Conservation (phyloP, 2,888 invertebrate genomes). For the Frankliniella fusca region DNA sequence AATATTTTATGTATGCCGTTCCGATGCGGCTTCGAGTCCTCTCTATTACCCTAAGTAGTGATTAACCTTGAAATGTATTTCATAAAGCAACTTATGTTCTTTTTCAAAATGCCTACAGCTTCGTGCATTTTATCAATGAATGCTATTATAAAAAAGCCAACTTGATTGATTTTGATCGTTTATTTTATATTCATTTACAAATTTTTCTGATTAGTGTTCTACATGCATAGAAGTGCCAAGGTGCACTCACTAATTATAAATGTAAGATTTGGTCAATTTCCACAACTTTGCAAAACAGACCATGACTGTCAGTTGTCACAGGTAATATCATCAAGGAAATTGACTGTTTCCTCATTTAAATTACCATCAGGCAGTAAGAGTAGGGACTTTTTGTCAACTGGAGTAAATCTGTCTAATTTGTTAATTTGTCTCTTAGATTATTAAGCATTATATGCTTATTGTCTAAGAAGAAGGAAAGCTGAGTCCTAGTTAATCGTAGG, state of each 20-base stretch:
- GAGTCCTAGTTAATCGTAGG: background rate
- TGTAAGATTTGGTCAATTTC: too few species aligned
- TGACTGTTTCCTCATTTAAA: too few species aligned
- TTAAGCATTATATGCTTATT: background rate
- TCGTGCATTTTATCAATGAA: background rate
- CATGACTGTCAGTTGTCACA: too few species aligned
- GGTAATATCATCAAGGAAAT: too few species aligned
- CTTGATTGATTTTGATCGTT: background rate
- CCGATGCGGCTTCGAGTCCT: background rate
- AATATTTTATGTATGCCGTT: background rate
- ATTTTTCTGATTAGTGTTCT: background rate
- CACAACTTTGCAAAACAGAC: too few species aligned
- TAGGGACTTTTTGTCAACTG: too few species aligned
- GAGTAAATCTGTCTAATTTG: background rate
- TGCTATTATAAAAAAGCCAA: background rate
- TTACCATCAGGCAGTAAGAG: too few species aligned
- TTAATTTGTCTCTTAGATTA: background rate
- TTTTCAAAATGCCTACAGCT: background rate
- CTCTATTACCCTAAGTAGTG: too few species aligned
- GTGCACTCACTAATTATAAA: background rate
- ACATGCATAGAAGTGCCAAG: slow-evolving; percentile 6
- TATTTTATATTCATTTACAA: background rate
- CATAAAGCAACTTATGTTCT: background rate
- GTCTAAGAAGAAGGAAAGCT: too few species aligned
- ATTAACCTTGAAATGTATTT: background rate